A percentile compares a stretch with the other conserved stretches of the same genome.
phyloP scores from a whole-genome alignment of 2,797 vertebrate genomes.

The Moxostoma hubbsi region DNA sequence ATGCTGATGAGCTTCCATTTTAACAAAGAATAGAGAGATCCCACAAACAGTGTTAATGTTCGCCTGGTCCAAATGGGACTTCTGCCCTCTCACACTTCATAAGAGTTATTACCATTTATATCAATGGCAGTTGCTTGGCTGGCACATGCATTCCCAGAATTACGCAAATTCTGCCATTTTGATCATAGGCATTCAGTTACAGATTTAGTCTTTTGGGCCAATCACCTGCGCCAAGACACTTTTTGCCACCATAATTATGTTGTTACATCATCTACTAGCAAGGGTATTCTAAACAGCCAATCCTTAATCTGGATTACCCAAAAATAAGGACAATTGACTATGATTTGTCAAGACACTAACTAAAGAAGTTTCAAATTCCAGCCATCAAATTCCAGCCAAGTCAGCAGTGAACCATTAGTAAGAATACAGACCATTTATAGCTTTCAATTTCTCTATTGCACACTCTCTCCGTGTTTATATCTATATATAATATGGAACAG shows the following conservation, averaged over 20 bases:
- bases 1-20: conserved; percentile 48
- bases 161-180: no score
- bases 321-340: conserved; percentile 2
- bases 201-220: no score
- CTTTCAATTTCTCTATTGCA: no score
- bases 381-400: conserved; percentile 40
- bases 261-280: no score
- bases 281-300: no score
- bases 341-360: conserved; percentile 28
- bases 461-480: no score
- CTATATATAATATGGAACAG: no score
- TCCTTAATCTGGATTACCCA: no score
- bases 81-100: conserved; percentile 40
- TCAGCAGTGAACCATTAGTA: conserved; percentile 30
- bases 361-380: conserved; percentile 27
- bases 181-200: no score
- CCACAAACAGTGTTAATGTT: conserved; percentile 22
- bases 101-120: background rate
- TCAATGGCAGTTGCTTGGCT: background rate
- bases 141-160: no score
- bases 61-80: conserved; percentile 21
- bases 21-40: conserved; percentile 25
- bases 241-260: no score
- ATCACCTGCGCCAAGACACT: no score
- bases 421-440: background rate